A percentile compares a stretch with the other conserved stretches of the same genome.
These are phyloP conservation scores for Laterallus jamaicensis DNA, from an alignment of 2,113 vertebrate genomes.

Conservation along the genomic window DNA sequence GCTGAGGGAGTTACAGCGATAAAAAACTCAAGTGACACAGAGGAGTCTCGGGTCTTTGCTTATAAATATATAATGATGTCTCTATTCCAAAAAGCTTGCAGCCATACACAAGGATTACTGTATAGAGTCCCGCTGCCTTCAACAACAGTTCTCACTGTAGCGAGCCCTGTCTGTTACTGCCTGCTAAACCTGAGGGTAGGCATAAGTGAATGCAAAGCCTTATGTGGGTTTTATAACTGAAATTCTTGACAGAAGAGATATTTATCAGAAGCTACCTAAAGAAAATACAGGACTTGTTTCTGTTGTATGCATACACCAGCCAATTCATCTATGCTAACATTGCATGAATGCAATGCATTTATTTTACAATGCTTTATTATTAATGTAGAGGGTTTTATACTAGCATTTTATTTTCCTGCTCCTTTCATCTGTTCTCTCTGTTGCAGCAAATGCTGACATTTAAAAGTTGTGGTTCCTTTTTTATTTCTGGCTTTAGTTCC, in stretches of 20 bases:
- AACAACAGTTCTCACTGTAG: neutral
- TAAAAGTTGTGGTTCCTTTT: conserved; percentile 36
- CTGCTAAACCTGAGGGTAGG: neutral
- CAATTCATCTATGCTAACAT: neutral
- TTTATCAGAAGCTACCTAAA: conserved; percentile 14
- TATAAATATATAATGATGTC: conserved; percentile 11
- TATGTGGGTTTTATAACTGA: conserved; percentile 27
- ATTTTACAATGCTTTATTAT: neutral
- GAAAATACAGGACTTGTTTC: conserved; percentile 8
- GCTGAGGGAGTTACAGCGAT: neutral
- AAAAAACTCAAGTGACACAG: neutral
- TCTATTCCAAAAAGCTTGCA: conserved; percentile 5
- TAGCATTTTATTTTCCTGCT: neutral
- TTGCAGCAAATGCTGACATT: conserved; percentile 45
- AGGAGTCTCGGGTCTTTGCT: neutral
- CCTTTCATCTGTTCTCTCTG: conserved; percentile 20
- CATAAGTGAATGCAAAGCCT: conserved; percentile 40
- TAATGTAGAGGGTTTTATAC: neutral
- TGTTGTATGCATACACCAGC: neutral
- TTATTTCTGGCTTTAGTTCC: conserved; percentile 31
- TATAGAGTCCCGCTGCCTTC: neutral
- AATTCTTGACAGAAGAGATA: conserved; percentile 17
- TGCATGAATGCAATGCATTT: neutral
- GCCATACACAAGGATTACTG: neutral
- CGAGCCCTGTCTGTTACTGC: neutral